Evolutionary conservation across 2,797 vertebrate genomes (phyloP).

Genomic region (Helarctos malayanus): DNA sequence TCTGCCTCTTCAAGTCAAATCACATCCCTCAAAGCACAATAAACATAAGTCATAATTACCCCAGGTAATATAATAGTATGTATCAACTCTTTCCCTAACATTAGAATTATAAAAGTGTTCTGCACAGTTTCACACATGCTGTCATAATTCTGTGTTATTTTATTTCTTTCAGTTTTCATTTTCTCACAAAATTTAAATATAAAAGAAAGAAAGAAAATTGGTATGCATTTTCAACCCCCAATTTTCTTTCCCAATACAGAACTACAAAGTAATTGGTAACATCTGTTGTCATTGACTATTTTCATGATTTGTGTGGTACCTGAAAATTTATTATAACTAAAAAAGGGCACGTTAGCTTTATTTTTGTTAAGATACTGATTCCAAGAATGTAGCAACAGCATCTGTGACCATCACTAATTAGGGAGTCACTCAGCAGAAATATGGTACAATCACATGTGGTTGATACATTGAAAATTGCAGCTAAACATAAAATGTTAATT

Average conservation of each 20-base stretch:
- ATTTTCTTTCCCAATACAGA: background rate
- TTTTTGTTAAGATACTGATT: slow-evolving; percentile 56
- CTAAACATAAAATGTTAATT: slow-evolving; percentile 65
- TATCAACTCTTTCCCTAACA: background rate
- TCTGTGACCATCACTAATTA: slow-evolving; percentile 70
- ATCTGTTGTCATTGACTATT: slow-evolving; percentile 68
- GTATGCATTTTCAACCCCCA: background rate
- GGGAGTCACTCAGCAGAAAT: slow-evolving; percentile 65
- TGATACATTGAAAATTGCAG: slow-evolving; percentile 28
- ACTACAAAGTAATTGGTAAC: slow-evolving; percentile 69
- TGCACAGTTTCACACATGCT: background rate
- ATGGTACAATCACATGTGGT: background rate
- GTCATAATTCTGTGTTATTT: background rate
- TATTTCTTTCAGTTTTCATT: background rate
- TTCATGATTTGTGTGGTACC: slow-evolving; percentile 67
- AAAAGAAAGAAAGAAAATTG: slow-evolving; percentile 20
- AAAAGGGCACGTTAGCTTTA: slow-evolving; percentile 47
- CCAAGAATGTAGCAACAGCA: slow-evolving; percentile 47
- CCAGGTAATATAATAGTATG: background rate
- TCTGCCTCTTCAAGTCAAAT: background rate
- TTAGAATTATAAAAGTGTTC: background rate
- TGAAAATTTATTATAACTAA: slow-evolving; percentile 63
- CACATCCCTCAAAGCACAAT: background rate
- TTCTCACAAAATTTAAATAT: slow-evolving; percentile 52
- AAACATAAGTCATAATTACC: background rate